Base-by-base conservation (phyloP, 2,888 invertebrate genomes). In the Tyria jacobaeae region DNA sequence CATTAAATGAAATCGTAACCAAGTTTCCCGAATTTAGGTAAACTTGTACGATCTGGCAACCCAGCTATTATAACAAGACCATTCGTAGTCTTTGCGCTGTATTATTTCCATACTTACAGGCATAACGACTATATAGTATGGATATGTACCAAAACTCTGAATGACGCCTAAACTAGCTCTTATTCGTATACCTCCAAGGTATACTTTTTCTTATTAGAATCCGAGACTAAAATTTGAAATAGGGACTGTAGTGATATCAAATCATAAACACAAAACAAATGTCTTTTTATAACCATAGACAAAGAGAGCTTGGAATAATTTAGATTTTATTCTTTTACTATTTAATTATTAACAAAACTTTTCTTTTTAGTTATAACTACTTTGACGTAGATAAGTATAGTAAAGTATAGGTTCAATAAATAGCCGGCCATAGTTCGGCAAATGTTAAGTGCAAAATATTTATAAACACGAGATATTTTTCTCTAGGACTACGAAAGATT, bases 11-110 rank as follows among this genome's bases (percentile, higher is more conserved):
- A n/a, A n/a, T n/a, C n/a, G 27, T 27, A n/a, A 9, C 21, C 2
- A 9, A 49, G 2, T n/a, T 31, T 34, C 27, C 47, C 10, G 37
- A 6, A 48, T 12, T 53, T 15, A 10, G 7, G 37, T 14, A 6
- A 39, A 35, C 1, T 35, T 7, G n/a, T 41, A 35, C 12, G n/a
- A 52, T 54, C 35, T 74, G 66, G 71, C 61, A 73, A 74, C 71
- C 63, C 69, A 47, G n/a, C 12, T 82, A 86, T 89, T 85, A 78
- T 86, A 89, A 88, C 77, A 78, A 91, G 89, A 89, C 89, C 82
- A 92, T 92, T 91, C 88, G 87, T 90, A 92, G 85, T 88, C 92
- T 89, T 90, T 88, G 87, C 84, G 87, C 87, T 84, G 84, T 90
- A 86, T 88, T 89, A 91, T 91, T 91, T 89, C 88, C 91, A 92